phyloP scores from a whole-genome alignment of 2,113 vertebrate genomes.

The Podarcis cretensis region DNA sequence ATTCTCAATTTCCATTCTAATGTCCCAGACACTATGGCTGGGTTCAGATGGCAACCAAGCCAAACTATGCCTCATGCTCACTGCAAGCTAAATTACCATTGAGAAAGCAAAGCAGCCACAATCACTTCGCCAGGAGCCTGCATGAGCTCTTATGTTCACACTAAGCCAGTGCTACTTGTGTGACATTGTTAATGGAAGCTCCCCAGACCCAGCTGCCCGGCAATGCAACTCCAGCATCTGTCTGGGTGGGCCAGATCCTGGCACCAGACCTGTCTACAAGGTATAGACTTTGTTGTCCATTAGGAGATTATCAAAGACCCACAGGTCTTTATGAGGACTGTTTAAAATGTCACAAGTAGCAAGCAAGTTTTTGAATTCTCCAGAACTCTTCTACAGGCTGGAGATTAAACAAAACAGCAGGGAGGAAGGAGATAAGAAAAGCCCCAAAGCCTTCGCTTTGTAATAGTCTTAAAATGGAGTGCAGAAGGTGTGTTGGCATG shows the following conservation, averaged over 20 bases:
- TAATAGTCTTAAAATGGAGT: neutral
- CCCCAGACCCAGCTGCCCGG: neutral
- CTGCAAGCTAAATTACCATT: too few relatives aligned
- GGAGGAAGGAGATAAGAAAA: neutral
- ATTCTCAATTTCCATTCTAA: too few relatives aligned
- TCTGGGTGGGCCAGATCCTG: neutral
- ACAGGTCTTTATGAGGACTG: neutral
- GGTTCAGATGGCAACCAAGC: too few relatives aligned
- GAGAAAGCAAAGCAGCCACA: too few relatives aligned
- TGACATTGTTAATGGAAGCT: neutral
- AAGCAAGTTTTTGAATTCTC: neutral
- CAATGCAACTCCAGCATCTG: too few relatives aligned
- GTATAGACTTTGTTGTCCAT: neutral
- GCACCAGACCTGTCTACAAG: neutral
- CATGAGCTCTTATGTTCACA: too few relatives aligned
- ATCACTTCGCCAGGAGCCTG: too few relatives aligned
- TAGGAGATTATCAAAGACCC: neutral
- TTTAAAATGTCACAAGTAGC: neutral
- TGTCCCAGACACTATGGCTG: too few relatives aligned
- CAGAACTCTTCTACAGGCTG: neutral
- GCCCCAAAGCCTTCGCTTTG: neutral
- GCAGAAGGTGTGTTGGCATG: neutral
- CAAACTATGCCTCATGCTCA: too few relatives aligned
- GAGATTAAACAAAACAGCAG: neutral
- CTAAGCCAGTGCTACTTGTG: too few relatives aligned